phyloP scores from a whole-genome alignment of 2,797 vertebrate genomes.

The Apogon hyalosoma region DNA sequence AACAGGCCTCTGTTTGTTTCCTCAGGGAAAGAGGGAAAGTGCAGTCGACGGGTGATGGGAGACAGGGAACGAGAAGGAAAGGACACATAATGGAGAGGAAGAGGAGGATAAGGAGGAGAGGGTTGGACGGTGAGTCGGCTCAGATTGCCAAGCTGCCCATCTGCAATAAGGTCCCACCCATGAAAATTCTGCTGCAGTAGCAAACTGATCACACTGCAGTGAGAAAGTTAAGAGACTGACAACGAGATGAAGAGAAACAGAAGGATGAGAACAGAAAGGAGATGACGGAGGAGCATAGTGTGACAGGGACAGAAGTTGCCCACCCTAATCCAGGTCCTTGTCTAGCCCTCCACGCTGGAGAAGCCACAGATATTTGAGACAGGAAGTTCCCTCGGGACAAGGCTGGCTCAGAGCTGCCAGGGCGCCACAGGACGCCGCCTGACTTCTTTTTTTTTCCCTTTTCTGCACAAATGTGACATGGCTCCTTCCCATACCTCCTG shows the following conservation, averaged over 20 bases:
- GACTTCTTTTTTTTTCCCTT: slow-evolving; percentile 13
- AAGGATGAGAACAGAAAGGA: slow-evolving; percentile 7
- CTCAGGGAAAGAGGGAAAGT: neutral
- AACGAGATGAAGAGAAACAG: slow-evolving; percentile 20
- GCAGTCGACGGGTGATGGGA: slow-evolving; percentile 11
- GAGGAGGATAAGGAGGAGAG: neutral
- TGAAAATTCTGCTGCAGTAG: slow-evolving; percentile 55
- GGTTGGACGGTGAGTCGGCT: slow-evolving; percentile 18
- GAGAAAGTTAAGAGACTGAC: slow-evolving; percentile 37
- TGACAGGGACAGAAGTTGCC: slow-evolving; percentile 5
- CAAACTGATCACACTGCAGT: slow-evolving; percentile 58
- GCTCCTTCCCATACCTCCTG: slow-evolving; percentile 57
- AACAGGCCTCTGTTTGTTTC: neutral
- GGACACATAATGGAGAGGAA: neutral
- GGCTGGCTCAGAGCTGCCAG: slow-evolving; percentile 9
- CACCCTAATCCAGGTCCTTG: slow-evolving; percentile 6
- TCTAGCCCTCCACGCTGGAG: slow-evolving; percentile 29
- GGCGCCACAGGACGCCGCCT: slow-evolving; percentile 30
- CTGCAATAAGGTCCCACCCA: slow-evolving; percentile 53
- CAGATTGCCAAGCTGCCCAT: slow-evolving; percentile 4
- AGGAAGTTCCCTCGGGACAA: slow-evolving; percentile 34
- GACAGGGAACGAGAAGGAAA: neutral
- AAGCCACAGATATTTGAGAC: slow-evolving; percentile 56
- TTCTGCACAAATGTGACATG: slow-evolving; percentile 61
- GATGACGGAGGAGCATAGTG: slow-evolving; percentile 13